Evolutionary conservation across 2,797 vertebrate genomes (phyloP).

Genomic region (Falco novaeseelandiae): DNA sequence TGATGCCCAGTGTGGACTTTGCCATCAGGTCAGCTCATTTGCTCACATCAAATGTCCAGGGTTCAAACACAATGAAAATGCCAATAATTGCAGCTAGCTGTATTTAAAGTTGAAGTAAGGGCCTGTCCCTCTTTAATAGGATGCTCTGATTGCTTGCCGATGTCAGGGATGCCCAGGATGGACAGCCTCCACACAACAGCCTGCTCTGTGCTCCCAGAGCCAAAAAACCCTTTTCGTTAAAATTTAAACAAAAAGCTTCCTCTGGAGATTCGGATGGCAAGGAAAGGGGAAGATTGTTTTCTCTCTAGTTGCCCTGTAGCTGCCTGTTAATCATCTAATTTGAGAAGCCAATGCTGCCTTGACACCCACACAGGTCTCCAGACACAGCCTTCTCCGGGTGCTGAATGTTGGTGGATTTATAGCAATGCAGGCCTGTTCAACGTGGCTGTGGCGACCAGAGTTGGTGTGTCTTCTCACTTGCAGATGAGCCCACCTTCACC

Average conservation of each 20-base stretch:
- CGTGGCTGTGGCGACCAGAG: neutral
- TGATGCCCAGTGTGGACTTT: neutral
- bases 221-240: conserved; percentile 35
- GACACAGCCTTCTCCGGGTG: conserved; percentile 14
- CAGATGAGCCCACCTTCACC: neutral
- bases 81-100: neutral
- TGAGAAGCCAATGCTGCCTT: conserved; percentile 62
- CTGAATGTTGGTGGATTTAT: conserved; percentile 56
- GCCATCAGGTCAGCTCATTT: neutral
- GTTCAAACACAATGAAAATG: conserved; percentile 4
- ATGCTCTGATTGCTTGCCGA: neutral
- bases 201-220: neutral
- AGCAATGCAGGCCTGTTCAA: neutral
- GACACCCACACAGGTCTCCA: conserved; percentile 30
- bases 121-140: neutral
- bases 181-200: neutral
- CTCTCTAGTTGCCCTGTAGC: conserved; percentile 42
- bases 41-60: neutral
- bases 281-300: conserved; percentile 50
- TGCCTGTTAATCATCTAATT: conserved; percentile 70
- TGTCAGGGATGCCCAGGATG: neutral
- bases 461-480: neutral
- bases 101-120: neutral
- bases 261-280: neutral
- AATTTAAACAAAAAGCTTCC: conserved; percentile 45